A percentile compares a stretch with the other conserved stretches of the same genome.
phyloP scores from a whole-genome alignment of 2,888 invertebrate genomes.

The Sinodicranocentrus sp. region DNA sequence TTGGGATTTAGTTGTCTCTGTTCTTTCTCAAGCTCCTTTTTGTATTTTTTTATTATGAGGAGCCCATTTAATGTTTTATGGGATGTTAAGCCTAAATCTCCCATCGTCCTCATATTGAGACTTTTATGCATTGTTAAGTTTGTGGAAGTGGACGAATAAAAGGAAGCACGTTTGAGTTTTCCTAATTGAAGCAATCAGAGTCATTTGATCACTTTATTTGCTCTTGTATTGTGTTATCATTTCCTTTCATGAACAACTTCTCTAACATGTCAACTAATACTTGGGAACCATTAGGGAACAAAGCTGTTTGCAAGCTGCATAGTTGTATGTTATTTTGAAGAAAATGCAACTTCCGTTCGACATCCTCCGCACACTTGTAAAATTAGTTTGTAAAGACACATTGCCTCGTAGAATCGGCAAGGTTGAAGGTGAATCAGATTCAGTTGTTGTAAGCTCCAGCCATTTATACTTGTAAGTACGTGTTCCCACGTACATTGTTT shows the following conservation, averaged over 20 bases:
- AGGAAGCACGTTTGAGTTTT: neutral
- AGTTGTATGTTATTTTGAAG: neutral
- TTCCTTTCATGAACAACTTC: neutral
- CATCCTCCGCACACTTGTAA: neutral
- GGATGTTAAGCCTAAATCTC: too few relatives aligned
- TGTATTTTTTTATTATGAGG: too few relatives aligned
- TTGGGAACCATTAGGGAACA: neutral
- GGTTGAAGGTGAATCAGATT: constrained; percentile 19
- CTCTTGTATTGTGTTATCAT: neutral
- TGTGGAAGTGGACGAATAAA: neutral
- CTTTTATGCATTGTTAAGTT: too few relatives aligned
- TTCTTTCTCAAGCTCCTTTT: constrained; percentile 10
- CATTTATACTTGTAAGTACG: too few relatives aligned
- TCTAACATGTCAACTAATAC: neutral
- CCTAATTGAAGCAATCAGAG: neutral
- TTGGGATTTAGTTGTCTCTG: constrained; percentile 22
- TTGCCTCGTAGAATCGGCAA: too few relatives aligned
- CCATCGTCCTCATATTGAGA: too few relatives aligned
- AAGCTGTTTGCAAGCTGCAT: neutral
- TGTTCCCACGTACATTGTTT: too few relatives aligned
- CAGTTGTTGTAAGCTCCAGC: too few relatives aligned
- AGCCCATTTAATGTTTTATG: too few relatives aligned
- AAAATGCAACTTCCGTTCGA: neutral
- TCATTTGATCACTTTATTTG: neutral
- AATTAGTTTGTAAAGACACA: too few relatives aligned